Evolutionary conservation across 2,113 vertebrate species (phyloP).

Genomic region (Otus sunia): DNA sequence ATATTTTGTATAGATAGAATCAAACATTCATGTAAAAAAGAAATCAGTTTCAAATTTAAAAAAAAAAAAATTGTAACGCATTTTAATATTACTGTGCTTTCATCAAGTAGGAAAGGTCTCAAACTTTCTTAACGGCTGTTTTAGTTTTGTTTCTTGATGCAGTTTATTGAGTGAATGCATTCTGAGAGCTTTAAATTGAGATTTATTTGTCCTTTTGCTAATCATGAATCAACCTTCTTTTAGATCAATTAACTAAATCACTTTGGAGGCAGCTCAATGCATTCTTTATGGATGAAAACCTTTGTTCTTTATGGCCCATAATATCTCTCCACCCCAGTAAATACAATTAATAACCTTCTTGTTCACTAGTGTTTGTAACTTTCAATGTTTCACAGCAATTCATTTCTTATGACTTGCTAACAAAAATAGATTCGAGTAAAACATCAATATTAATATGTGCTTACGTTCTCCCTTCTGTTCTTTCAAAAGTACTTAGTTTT

Average conservation of each 20-base stretch:
- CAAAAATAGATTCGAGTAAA: constrained; percentile 55
- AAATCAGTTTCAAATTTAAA: neutral
- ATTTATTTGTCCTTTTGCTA: constrained; percentile 72
- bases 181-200: constrained; percentile 68
- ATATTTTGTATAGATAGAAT: neutral
- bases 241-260: constrained; percentile 76
- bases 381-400: constrained; percentile 32
- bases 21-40: neutral
- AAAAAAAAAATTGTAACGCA: neutral
- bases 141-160: constrained; percentile 20
- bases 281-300: constrained; percentile 68
- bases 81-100: neutral
- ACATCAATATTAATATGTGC: constrained; percentile 58
- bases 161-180: constrained; percentile 35
- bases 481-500: constrained; percentile 48
- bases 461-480: neutral
- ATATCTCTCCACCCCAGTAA: constrained; percentile 57
- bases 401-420: constrained; percentile 57
- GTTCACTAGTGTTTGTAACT: constrained; percentile 30
- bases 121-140: constrained; percentile 4
- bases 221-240: constrained; percentile 69
- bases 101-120: neutral
- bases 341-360: constrained; percentile 63
- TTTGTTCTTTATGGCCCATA: constrained; percentile 57
- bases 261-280: constrained; percentile 48